These are phyloP conservation scores for Parotocinclus haroldoi DNA, from an alignment of 2,797 vertebrate species.

Conservation along the genomic window DNA sequence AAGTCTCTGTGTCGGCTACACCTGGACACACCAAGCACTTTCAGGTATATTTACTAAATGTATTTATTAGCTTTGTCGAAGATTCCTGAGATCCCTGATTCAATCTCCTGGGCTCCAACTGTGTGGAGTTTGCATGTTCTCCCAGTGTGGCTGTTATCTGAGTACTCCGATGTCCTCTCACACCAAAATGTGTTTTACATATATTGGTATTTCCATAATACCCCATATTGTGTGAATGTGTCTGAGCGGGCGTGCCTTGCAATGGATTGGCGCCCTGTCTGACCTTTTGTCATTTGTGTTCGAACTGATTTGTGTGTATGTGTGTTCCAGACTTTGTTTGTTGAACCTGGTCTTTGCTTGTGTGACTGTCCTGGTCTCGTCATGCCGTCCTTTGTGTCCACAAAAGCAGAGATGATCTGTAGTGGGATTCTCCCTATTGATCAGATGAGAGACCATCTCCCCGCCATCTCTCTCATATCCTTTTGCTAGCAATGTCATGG, in stretches of 20 bases:
- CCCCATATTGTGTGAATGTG: too few species aligned
- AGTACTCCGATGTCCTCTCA: too few species aligned
- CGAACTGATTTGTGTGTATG: conserved; percentile 8
- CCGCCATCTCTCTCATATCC: conserved; percentile 92
- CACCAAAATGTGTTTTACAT: too few species aligned
- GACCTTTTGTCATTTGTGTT: background rate
- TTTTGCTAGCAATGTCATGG: conserved; percentile 48
- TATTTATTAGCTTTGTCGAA: background rate
- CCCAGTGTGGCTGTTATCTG: too few species aligned
- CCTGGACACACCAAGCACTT: conserved; percentile 98
- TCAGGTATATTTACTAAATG: conserved; percentile 76
- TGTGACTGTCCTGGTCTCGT: conserved; percentile 97
- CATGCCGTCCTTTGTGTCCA: conserved; percentile 97
- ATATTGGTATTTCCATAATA: too few species aligned
- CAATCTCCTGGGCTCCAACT: too few species aligned
- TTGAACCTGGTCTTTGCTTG: conserved; percentile 86
- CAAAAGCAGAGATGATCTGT: conserved; percentile 98
- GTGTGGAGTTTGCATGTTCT: too few species aligned
- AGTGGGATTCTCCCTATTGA: conserved; percentile 92
- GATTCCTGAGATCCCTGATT: too few species aligned
- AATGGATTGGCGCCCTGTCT: too few species aligned
- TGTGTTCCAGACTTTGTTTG: conserved; percentile 85
- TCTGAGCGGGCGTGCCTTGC: background rate
- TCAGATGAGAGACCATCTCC: conserved; percentile 93
- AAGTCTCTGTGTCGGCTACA: conserved; percentile 93